Evolutionary conservation across 1,140 invertebrate genomes (phyloP), one percentile per base, ranked within the genome.

Genomic region (Zaprionus ghesquierei): DNA sequence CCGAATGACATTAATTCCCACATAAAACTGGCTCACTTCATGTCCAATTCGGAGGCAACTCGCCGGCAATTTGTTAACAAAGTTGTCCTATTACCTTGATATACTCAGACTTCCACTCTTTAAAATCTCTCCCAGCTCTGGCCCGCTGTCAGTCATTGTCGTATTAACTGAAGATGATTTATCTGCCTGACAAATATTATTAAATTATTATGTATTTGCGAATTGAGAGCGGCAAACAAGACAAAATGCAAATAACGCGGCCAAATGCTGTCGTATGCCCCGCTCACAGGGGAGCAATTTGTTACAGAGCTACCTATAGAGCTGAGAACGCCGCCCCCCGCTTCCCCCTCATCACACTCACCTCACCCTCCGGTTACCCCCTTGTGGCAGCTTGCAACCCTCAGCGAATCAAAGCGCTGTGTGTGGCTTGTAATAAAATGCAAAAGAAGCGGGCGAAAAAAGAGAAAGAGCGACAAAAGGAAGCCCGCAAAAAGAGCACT

Each of bases 171-270:
- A 44, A 69, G 54, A 76, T 82, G 89, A 91, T 90, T 90, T 90
- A 89, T 82, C 80, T 78, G 73, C 54, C 81, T 90, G 81, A 90
- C 89, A 90, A 80, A 77, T 91, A 89, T 89, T 90, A 90, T 89
- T 91, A 84, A 86, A 86, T 91, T 90, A 90, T 90, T 90, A 79
- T 84, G 66, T 75, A 75, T 74, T 72, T 53, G 63, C 44, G 69
- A 66, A 58, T 65, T 66, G 46, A 27, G 54, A 44, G 44, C 54
- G 53, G 51, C 53, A 23, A 56, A 63, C 27, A 53, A 41, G 49
- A 27, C 54, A 70, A 69, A 65, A 60, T 82, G 82, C 79, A 86
- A 86, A 86, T 87, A 86, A 89, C 84, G 69, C 69, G 76, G 76
- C 53, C 51, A 77, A 78, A 53, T 44, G 27, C 35, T 53, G 51